Evolutionary conservation across 2,797 vertebrate species (phyloP).

Genomic region (Acrocephalus scirpaceus): DNA sequence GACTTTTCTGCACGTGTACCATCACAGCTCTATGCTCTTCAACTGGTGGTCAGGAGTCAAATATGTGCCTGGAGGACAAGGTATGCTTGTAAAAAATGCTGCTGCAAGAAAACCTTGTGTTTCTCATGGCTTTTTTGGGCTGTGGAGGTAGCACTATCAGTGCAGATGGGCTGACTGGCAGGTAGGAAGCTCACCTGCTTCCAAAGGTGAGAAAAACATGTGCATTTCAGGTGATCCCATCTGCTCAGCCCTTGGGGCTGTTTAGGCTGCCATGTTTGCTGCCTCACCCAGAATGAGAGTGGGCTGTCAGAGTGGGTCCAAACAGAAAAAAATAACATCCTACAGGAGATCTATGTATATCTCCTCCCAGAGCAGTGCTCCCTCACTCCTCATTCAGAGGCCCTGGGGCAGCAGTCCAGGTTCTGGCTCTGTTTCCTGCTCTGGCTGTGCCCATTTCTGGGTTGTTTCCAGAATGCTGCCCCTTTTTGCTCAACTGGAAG

Average conservation of each 20-base stretch:
- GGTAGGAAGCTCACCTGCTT: background rate
- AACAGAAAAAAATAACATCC: background rate
- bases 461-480: background rate
- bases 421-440: background rate
- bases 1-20: conserved; percentile 74
- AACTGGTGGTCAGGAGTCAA: conserved; percentile 75
- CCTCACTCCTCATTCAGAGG: background rate
- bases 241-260: background rate
- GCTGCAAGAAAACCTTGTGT: background rate
- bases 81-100: conserved; percentile 28
- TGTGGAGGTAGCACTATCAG: background rate
- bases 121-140: background rate
- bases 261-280: background rate
- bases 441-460: background rate
- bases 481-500: background rate
- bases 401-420: background rate
- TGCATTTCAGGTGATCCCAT: background rate
- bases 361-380: background rate
- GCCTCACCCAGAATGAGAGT: background rate
- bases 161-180: conserved; percentile 8
- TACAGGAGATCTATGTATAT: fast-evolving
- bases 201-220: background rate
- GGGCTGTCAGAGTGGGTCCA: background rate
- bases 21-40: conserved; percentile 72
- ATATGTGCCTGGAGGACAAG: conserved; percentile 71